Conservation (phyloP, 2,113 vertebrate species). For the Rutilus rutilus region DNA sequence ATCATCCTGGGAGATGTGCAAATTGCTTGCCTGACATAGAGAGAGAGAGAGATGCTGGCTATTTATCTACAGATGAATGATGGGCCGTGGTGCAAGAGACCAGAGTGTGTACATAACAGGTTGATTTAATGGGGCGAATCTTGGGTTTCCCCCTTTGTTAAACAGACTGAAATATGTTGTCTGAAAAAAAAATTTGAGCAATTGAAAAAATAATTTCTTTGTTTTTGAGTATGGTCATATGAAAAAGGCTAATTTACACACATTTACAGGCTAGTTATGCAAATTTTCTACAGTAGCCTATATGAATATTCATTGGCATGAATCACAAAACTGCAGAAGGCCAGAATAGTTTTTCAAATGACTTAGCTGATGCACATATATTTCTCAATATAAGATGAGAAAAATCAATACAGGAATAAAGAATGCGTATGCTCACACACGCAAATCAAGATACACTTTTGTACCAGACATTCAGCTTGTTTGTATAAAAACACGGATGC, state of each 20-base stretch:
- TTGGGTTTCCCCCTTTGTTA: not conserved
- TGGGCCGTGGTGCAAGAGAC: not conserved
- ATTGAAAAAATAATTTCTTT: too few species aligned
- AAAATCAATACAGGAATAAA: not conserved
- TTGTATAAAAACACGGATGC: not conserved
- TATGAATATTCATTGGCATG: not conserved
- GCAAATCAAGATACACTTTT: not conserved
- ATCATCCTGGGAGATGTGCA: constrained; percentile 17
- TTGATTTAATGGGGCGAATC: constrained; percentile 16
- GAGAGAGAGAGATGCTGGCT: not conserved
- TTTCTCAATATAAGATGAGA: not conserved
- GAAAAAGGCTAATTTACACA: not conserved
- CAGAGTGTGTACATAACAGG: not conserved
- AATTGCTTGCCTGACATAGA: constrained; percentile 12
- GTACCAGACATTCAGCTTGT: not conserved
- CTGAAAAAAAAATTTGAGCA: not conserved
- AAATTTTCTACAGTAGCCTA: not conserved
- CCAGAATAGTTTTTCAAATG: not conserved
- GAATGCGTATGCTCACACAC: not conserved
- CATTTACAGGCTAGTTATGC: not conserved
- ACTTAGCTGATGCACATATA: not conserved
- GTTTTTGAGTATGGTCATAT: not conserved
- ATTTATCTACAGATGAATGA: not conserved
- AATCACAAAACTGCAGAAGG: not conserved
- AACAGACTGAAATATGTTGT: not conserved